Evolutionary conservation across 2,888 invertebrate species (phyloP).

Genomic region (Urechis unicinctus): DNA sequence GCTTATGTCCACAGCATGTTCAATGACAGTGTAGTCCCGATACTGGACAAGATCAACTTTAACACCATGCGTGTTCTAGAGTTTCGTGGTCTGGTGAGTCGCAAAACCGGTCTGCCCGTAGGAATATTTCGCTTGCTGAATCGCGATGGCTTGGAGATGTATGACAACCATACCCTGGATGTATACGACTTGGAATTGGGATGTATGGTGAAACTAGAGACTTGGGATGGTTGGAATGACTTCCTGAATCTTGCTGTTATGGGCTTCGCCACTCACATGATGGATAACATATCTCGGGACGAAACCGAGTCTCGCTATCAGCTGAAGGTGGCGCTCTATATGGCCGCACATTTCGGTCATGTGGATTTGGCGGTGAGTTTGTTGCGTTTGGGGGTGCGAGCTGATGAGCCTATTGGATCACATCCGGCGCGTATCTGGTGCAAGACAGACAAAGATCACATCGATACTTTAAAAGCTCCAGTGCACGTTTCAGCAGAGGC

Average conservation of each 20-base stretch:
- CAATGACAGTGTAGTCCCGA: slow-evolving; percentile 17
- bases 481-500: slow-evolving; percentile 45
- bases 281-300: slow-evolving; percentile 31
- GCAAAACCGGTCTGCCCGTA: slow-evolving; percentile 45
- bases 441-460: slow-evolving; percentile 8
- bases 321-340: slow-evolving; percentile 43
- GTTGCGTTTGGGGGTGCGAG: slow-evolving; percentile 20
- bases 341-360: slow-evolving; percentile 45
- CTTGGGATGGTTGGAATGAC: slow-evolving; percentile 49
- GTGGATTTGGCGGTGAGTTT: slow-evolving; percentile 40
- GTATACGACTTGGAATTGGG: slow-evolving; percentile 30
- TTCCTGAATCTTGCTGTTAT: slow-evolving; percentile 39
- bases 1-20: slow-evolving; percentile 29
- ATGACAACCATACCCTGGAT: slow-evolving; percentile 38
- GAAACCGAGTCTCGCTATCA: slow-evolving; percentile 41
- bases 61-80: slow-evolving; percentile 33
- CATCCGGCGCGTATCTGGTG: slow-evolving; percentile 45
- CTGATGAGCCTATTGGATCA: slow-evolving; percentile 43
- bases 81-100: slow-evolving; percentile 36
- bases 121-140: slow-evolving; percentile 43
- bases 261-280: slow-evolving; percentile 40
- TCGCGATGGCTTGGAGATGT: slow-evolving; percentile 35
- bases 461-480: slow-evolving; percentile 28
- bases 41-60: slow-evolving; percentile 17
- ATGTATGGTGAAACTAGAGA: slow-evolving; percentile 30